Evolutionary conservation across 2,888 invertebrate genomes (phyloP).

Genomic region (Drosophila atripex): DNA sequence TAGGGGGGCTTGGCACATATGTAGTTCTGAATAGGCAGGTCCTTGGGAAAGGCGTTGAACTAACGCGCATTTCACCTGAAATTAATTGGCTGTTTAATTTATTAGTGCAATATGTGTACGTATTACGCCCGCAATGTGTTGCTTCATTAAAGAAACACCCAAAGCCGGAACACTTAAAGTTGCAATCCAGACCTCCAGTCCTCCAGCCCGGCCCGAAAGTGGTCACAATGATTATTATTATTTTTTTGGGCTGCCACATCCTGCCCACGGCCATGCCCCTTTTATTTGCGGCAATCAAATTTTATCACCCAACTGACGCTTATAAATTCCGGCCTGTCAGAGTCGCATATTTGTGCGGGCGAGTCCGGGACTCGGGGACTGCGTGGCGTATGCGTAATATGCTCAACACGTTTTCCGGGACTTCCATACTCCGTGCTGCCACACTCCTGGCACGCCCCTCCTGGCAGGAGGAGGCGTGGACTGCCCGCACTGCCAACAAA

Average conservation of each 20-base stretch:
- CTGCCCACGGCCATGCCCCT: slow-evolving; percentile 10
- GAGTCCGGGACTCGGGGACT: slow-evolving; percentile 14
- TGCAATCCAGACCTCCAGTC: not conserved
- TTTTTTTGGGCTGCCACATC: not conserved
- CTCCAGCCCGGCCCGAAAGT: slow-evolving; percentile 1
- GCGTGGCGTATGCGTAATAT: slow-evolving; percentile 64
- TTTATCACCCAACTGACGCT: slow-evolving; percentile 76
- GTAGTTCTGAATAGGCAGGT: no score
- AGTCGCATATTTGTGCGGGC: slow-evolving; percentile 64
- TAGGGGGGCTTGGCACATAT: no score
- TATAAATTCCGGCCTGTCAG: slow-evolving; percentile 72
- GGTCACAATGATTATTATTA: not conserved
- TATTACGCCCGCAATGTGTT: slow-evolving; percentile 2
- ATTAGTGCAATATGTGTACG: no score
- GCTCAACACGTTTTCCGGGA: slow-evolving; percentile 61
- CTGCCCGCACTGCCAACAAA: slow-evolving; percentile 13
- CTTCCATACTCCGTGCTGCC: not conserved
- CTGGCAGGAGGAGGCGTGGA: no score
- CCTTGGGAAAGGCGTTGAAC: no score
- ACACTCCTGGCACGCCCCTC: not conserved
- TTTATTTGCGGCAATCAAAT: slow-evolving; percentile 77
- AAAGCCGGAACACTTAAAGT: slow-evolving; percentile 6
- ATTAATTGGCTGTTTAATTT: no score
- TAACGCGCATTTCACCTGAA: no score
- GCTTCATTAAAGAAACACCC: not conserved